Evolutionary conservation across 2,797 vertebrate genomes (phyloP).

Genomic region (Pogonophryne albipinna): DNA sequence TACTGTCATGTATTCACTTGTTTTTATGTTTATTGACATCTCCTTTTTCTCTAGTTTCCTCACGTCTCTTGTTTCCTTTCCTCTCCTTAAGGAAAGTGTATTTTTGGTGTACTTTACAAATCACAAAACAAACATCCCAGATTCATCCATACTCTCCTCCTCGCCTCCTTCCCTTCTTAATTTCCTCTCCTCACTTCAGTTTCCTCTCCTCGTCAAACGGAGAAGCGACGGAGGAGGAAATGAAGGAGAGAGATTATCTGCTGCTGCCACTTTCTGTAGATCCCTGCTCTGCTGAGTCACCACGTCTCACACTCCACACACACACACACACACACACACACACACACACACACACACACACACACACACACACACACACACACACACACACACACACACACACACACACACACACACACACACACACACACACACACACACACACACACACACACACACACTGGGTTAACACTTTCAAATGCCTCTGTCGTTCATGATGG

Average conservation of each 20-base stretch:
- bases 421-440: no score
- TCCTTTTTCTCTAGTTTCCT: no score
- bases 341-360: not conserved
- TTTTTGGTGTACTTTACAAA: no score
- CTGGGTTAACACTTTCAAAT: conserved; percentile 14
- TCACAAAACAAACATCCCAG: no score
- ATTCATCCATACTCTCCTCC: not conserved
- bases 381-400: no score
- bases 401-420: no score
- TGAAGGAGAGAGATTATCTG: conserved; percentile 45
- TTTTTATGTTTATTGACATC: no score
- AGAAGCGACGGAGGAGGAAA: conserved; percentile 15
- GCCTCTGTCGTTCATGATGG: not conserved
- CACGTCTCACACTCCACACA: conserved; percentile 42
- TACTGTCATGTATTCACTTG: no score
- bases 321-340: conserved; percentile 27
- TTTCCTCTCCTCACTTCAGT: not conserved
- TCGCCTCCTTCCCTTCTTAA: not conserved
- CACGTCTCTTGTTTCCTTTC: no score
- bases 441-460: conserved; percentile 23
- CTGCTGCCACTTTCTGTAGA: conserved; percentile 60
- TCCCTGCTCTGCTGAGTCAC: conserved; percentile 75
- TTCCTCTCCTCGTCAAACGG: not conserved
- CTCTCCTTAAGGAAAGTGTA: no score
- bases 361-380: no score